Evolutionary conservation across 2,797 vertebrate species (phyloP).

Genomic region (Mastacembelus armatus): DNA sequence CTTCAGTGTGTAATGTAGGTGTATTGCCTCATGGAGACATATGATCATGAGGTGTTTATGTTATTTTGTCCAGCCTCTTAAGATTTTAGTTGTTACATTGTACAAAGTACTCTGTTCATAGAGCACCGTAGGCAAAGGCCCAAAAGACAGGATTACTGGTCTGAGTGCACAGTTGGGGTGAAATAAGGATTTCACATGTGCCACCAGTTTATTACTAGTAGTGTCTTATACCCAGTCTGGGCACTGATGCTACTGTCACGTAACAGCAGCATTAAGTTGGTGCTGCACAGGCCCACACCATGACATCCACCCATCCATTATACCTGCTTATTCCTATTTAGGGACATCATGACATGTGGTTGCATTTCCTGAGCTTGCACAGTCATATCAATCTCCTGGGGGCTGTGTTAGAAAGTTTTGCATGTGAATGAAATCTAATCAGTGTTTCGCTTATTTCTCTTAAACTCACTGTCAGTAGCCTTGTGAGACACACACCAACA

Average conservation of each 20-base stretch:
- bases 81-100: conserved; percentile 15
- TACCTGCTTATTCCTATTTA: too few species aligned
- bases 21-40: not conserved
- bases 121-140: conserved; percentile 56
- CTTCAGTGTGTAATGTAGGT: not conserved
- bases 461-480: not conserved
- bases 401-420: not conserved
- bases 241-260: conserved; percentile 8
- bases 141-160: conserved; percentile 73
- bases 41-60: not conserved
- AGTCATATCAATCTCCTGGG: not conserved
- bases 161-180: conserved; percentile 57
- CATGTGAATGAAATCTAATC: not conserved
- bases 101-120: conserved; percentile 63
- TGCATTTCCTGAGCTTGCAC: not conserved
- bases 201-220: conserved; percentile 28
- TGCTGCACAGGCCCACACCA: not conserved
- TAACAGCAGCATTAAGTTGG: conserved; percentile 2
- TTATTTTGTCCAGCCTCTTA: conserved; percentile 14
- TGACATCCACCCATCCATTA: too few species aligned
- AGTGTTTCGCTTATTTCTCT: conserved; percentile 7
- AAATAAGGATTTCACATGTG: conserved; percentile 41
- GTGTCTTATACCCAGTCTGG: not conserved
- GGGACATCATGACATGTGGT: too few species aligned
- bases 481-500: conserved; percentile 9